These are phyloP conservation scores for Lemur catta DNA, from an alignment of 2,797 vertebrate genomes.

Conservation along the genomic window DNA sequence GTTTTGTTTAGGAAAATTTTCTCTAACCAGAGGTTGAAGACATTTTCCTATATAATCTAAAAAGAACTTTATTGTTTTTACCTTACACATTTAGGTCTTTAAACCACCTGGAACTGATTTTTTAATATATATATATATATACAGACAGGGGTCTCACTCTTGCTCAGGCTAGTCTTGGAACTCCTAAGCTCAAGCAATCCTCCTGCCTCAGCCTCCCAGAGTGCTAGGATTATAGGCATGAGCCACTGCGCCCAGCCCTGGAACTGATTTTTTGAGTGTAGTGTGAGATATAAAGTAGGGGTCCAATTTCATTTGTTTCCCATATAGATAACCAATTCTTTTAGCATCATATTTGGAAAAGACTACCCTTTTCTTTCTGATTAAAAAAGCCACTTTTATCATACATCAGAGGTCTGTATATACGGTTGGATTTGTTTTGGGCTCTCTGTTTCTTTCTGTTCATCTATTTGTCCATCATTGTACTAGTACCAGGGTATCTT, in stretches of 20 bases:
- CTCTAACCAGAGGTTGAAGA: neutral
- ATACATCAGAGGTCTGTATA: neutral
- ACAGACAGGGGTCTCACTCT: neutral
- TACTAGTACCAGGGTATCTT: neutral
- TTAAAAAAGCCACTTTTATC: neutral
- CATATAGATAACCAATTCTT: neutral
- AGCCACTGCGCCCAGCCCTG: neutral
- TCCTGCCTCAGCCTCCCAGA: no score
- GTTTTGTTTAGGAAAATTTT: constrained; percentile 22
- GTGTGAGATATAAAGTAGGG: neutral
- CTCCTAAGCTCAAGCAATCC: neutral
- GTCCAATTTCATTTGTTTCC: neutral
- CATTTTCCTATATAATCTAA: neutral
- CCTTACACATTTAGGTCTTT: neutral
- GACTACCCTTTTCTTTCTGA: neutral
- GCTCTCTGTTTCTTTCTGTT: neutral
- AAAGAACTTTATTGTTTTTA: neutral
- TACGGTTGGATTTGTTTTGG: neutral
- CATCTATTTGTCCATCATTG: neutral
- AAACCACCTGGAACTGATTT: neutral
- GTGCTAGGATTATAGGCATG: neutral
- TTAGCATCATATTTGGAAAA: neutral
- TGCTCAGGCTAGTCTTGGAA: no score
- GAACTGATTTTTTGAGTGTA: constrained; percentile 24
- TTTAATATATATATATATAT: no score